Conservation (phyloP, 2,888 invertebrate genomes). For the Conus canariensis region DNA sequence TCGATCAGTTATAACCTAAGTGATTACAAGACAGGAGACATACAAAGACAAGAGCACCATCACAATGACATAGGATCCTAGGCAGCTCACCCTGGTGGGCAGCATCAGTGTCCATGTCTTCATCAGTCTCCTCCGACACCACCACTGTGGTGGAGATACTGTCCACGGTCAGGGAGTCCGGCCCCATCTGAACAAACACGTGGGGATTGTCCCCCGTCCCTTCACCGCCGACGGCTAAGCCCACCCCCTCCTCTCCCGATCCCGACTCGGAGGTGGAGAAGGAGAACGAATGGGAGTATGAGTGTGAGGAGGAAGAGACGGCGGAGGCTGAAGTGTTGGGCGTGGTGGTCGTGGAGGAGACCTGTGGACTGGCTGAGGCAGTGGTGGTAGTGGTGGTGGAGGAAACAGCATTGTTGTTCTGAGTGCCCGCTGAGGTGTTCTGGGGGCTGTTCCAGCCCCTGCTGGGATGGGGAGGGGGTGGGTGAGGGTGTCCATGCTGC, state of each 20-base stretch:
- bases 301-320: conserved; percentile 29
- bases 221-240: conserved; percentile 18
- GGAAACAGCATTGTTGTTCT: background rate
- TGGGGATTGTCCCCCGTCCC: conserved; percentile 58
- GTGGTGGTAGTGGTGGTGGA: conserved; percentile 22
- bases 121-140: conserved; percentile 44
- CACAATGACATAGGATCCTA: no score
- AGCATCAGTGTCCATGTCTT: background rate
- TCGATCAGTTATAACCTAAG: no score
- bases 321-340: background rate
- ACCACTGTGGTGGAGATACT: conserved; percentile 79
- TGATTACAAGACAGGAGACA: no score
- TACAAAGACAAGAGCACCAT: no score
- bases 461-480: background rate
- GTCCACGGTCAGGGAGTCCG: conserved; percentile 79
- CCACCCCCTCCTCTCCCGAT: conserved; percentile 17
- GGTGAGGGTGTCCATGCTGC: background rate
- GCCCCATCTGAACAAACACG: conserved; percentile 83
- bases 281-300: conserved; percentile 24
- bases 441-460: conserved; percentile 8
- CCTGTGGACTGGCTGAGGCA: conserved; percentile 3
- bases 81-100: background rate
- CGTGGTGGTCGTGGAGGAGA: conserved; percentile 6
- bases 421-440: background rate
- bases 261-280: conserved; percentile 50